Evolutionary conservation across 1,140 invertebrate species (phyloP).

Genomic region (Drosophila rhopaloa): DNA sequence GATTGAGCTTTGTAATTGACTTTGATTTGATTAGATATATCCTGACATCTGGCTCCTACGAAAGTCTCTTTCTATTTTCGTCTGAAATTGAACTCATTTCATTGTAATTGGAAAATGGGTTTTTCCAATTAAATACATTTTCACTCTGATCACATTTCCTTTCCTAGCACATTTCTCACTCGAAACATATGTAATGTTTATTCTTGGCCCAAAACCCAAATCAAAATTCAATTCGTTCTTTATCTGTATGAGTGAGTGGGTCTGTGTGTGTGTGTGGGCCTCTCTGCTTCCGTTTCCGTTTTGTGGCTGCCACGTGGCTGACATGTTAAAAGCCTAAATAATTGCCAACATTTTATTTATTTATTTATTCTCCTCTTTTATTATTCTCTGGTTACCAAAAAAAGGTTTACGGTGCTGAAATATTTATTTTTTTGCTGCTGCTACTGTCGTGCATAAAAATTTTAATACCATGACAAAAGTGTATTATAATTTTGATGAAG

Average conservation of each 20-base stretch:
- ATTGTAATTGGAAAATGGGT: not conserved
- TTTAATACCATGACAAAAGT: constrained; percentile 21
- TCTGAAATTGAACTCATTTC: constrained; percentile 9
- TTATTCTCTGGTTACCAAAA: constrained; percentile 22
- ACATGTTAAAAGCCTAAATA: constrained; percentile 75
- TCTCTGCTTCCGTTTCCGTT: constrained; percentile 65
- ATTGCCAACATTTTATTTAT: constrained; percentile 68
- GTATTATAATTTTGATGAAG: constrained; percentile 21
- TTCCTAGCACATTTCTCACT: constrained; percentile 1
- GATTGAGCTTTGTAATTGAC: constrained; percentile 24
- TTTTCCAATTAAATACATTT: constrained; percentile 34
- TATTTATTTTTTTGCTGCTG: constrained; percentile 5
- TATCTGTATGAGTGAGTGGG: constrained; percentile 7
- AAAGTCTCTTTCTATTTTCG: not conserved
- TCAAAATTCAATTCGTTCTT: constrained; percentile 65
- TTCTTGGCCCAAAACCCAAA: constrained; percentile 49
- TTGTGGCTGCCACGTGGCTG: constrained; percentile 68
- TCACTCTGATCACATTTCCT: constrained; percentile 10
- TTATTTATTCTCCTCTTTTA: constrained; percentile 40
- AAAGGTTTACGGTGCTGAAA: constrained; percentile 22
- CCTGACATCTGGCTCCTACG: not conserved
- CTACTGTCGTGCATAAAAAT: constrained; percentile 14
- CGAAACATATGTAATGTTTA: constrained; percentile 52
- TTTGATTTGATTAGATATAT: constrained; percentile 24
- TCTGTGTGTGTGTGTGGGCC: constrained; percentile 7